Conservation (phyloP, 2,888 invertebrate genomes). For the Tipula lateralis region DNA sequence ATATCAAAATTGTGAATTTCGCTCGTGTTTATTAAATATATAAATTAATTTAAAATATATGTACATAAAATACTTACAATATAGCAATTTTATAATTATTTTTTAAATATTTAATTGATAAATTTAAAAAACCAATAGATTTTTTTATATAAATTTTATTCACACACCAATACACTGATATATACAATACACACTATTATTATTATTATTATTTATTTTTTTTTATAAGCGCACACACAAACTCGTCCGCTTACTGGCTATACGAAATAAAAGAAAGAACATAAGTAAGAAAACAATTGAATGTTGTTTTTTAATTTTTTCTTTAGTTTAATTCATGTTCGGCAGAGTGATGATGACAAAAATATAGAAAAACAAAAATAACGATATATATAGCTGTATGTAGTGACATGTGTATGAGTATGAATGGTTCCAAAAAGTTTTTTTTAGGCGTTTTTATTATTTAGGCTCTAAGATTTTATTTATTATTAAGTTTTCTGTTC, state of each 20-base stretch:
- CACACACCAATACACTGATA: not conserved
- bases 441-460: not conserved
- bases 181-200: not conserved
- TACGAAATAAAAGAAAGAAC: not conserved
- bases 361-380: not conserved
- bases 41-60: not conserved
- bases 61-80: not conserved
- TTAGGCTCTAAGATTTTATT: not conserved
- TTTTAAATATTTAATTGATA: not conserved
- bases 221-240: not conserved
- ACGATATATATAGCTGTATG: not conserved
- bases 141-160: not conserved
- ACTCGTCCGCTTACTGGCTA: not conserved
- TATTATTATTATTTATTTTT: not conserved
- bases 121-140: conserved; percentile 3
- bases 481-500: not conserved
- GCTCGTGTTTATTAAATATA: not conserved
- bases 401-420: conserved; percentile 1
- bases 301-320: not conserved
- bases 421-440: not conserved
- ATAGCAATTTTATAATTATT: not conserved
- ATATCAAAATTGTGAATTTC: not conserved
- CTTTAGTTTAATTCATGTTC: not conserved
- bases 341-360: not conserved
- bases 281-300: not conserved